A percentile compares a stretch with the other conserved stretches of the same genome.
These are phyloP conservation scores for Shinisaurus crocodilurus DNA, from an alignment of 2,113 vertebrate genomes.

Conservation along the genomic window DNA sequence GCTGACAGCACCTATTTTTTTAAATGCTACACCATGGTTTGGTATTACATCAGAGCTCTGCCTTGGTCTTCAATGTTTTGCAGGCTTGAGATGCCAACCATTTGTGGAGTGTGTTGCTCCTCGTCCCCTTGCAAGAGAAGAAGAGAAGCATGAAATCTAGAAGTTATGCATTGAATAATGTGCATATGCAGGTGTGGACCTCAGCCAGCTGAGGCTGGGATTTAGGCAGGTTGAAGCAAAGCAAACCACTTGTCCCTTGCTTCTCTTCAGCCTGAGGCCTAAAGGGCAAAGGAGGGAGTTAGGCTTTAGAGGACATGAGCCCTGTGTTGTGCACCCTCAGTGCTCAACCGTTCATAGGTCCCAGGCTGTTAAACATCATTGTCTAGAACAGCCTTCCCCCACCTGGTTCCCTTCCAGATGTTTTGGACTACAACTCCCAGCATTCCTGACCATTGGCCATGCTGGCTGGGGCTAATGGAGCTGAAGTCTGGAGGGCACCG, in stretches of 20 bases:
- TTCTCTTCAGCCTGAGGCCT: not conserved
- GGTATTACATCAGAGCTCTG: not conserved
- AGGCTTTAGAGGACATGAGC: not conserved
- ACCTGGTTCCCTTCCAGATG: not conserved
- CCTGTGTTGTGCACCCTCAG: not conserved
- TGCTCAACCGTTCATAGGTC: not conserved
- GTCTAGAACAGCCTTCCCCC: not conserved
- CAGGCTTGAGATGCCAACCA: not conserved
- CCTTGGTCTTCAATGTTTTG: not conserved
- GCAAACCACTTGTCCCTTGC: not conserved
- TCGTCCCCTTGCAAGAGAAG: not conserved
- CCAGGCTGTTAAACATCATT: not conserved
- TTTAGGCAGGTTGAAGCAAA: not conserved
- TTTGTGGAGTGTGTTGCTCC: not conserved
- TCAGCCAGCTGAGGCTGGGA: not conserved
- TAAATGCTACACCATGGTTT: not conserved
- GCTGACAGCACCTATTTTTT: too few relatives aligned
- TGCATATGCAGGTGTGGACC: not conserved
- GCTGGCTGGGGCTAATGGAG: not conserved
- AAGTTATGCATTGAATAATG: not conserved
- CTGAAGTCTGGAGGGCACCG: too few relatives aligned
- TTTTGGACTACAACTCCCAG: too few relatives aligned
- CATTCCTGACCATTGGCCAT: not conserved
- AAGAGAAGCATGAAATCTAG: not conserved
- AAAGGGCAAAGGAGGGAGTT: not conserved